phyloP scores from a whole-genome alignment of 2,797 vertebrate species.

The Hephaestus fuliginosus region DNA sequence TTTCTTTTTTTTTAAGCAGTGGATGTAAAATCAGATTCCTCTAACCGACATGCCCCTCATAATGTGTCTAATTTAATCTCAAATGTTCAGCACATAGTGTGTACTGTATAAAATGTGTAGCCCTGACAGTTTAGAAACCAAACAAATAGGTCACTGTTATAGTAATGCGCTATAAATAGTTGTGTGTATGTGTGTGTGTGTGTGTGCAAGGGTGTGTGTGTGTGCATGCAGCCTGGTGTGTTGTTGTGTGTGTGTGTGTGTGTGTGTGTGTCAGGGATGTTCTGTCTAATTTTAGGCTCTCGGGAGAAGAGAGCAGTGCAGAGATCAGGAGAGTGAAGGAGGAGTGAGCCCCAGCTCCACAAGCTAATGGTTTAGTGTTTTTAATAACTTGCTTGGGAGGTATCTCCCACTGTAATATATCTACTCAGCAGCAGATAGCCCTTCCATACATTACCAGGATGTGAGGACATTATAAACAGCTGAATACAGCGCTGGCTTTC shows the following conservation, averaged over 20 bases:
- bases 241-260: slow-evolving; percentile 36
- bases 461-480: slow-evolving; percentile 68
- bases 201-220: slow-evolving; percentile 15
- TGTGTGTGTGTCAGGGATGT: slow-evolving; percentile 63
- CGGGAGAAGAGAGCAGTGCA: slow-evolving; percentile 61
- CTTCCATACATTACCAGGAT: slow-evolving; percentile 62
- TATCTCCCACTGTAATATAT: slow-evolving; percentile 68
- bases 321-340: slow-evolving; percentile 71
- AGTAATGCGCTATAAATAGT: slow-evolving; percentile 77
- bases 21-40: slow-evolving; percentile 20
- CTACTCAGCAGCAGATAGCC: slow-evolving; percentile 66
- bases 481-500: slow-evolving; percentile 65
- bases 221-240: slow-evolving; percentile 26
- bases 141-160: slow-evolving; percentile 82
- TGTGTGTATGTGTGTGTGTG: slow-evolving; percentile 45
- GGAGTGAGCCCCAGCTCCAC: slow-evolving; percentile 65
- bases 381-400: slow-evolving; percentile 78
- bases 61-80: slow-evolving; percentile 45
- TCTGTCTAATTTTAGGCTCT: slow-evolving; percentile 79
- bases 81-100: slow-evolving; percentile 28
- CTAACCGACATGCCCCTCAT: slow-evolving; percentile 15
- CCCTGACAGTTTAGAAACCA: slow-evolving; percentile 63
- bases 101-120: slow-evolving; percentile 37
- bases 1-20: slow-evolving; percentile 12
- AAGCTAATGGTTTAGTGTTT: slow-evolving; percentile 80